Evolutionary conservation across 2,113 vertebrate species (phyloP).

Genomic region (Zosterops lateralis): DNA sequence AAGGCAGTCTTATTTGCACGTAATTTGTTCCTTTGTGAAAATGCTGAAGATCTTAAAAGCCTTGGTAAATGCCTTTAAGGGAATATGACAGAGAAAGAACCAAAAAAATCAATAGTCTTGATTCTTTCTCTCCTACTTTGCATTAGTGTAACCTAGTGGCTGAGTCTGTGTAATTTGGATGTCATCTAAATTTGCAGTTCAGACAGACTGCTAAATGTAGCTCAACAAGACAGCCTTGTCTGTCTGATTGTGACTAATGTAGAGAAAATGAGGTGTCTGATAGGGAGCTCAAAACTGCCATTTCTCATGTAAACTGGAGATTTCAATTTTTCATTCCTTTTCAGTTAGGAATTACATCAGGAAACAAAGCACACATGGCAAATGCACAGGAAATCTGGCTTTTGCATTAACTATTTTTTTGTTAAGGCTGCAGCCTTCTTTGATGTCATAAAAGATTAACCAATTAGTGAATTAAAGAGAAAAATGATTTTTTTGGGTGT

Average conservation of each 20-base stretch:
- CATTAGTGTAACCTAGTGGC: conserved; percentile 29
- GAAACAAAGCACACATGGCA: conserved; percentile 59
- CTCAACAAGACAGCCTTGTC: conserved; percentile 51
- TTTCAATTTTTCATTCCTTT: conserved; percentile 63
- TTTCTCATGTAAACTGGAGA: conserved; percentile 56
- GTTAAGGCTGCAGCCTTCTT: conserved; percentile 34
- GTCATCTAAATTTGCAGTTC: conserved; percentile 53
- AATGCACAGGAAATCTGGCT: conserved; percentile 51
- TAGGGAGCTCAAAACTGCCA: conserved; percentile 41
- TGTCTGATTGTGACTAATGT: conserved; percentile 54
- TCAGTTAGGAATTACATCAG: conserved; percentile 55
- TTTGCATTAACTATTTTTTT: conserved; percentile 37
- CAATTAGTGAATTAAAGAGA: conserved; percentile 57
- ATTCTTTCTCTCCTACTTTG: conserved; percentile 37
- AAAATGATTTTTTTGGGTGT: conserved; percentile 33
- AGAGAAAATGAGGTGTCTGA: conserved; percentile 64
- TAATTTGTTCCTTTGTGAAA: conserved; percentile 56
- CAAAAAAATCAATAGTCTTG: conserved; percentile 41
- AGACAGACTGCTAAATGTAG: conserved; percentile 34
- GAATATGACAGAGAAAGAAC: conserved; percentile 24
- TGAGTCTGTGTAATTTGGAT: conserved; percentile 48
- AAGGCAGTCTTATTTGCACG: conserved; percentile 31
- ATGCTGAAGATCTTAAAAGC: conserved; percentile 56
- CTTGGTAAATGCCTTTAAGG: conserved; percentile 54
- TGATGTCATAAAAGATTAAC: conserved; percentile 61